phyloP scores from a whole-genome alignment of 1,140 invertebrate species.

The Drosophila willistoni region DNA sequence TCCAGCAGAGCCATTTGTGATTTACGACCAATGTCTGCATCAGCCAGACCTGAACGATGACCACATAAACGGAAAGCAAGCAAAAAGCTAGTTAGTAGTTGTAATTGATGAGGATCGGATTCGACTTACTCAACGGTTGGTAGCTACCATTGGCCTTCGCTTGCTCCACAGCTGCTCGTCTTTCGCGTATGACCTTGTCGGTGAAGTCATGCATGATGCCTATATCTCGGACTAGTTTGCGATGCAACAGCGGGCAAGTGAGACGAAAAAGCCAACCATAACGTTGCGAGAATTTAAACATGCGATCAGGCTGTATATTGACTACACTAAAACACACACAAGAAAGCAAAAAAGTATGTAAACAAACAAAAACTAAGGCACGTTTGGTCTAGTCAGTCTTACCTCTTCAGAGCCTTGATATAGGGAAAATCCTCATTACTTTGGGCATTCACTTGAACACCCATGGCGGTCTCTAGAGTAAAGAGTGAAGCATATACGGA shows the following conservation, averaged over 20 bases:
- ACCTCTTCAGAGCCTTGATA: slow-evolving; percentile 85
- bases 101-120: slow-evolving; percentile 14
- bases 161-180: slow-evolving; percentile 47
- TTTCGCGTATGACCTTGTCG: slow-evolving; percentile 72
- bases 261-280: slow-evolving; percentile 64
- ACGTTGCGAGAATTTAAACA: slow-evolving; percentile 62
- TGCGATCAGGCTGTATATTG: slow-evolving; percentile 65
- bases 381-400: slow-evolving; percentile 26
- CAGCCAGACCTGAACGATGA: slow-evolving; percentile 47
- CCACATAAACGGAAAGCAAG: background rate
- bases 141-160: slow-evolving; percentile 61
- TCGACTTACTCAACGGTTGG: slow-evolving; percentile 55
- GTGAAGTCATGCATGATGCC: slow-evolving; percentile 74
- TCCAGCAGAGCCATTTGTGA: slow-evolving; percentile 91
- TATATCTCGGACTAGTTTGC: slow-evolving; percentile 53
- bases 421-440: slow-evolving; percentile 85
- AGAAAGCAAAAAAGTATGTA: background rate
- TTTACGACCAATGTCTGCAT: slow-evolving; percentile 82
- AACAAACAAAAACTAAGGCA: too few species aligned
- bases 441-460: slow-evolving; percentile 87
- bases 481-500: background rate
- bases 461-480: slow-evolving; percentile 88
- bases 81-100: too few species aligned
- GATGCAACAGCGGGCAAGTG: slow-evolving; percentile 40
- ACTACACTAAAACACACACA: slow-evolving; percentile 44